Percentiles rank a stretch among this genome's conserved stretches.
Evolutionary conservation across 2,113 vertebrate species (phyloP).

Genomic region (Eptesicus fuscus): DNA sequence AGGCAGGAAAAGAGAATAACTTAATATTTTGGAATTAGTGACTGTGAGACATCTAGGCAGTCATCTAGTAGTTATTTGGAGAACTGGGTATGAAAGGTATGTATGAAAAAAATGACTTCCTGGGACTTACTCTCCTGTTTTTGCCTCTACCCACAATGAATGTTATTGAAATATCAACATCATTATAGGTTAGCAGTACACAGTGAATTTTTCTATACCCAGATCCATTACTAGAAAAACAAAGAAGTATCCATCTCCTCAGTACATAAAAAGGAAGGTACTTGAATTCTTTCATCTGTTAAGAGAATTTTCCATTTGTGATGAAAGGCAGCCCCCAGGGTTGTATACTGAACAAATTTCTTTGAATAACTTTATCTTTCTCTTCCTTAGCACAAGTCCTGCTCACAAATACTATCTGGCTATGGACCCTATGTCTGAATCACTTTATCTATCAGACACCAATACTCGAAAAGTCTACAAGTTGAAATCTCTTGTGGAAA

Average conservation of each 20-base stretch:
- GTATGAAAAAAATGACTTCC: background rate
- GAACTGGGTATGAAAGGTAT: background rate
- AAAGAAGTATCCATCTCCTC: background rate
- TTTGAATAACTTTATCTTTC: conserved; percentile 65
- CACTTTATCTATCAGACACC: conserved; percentile 96
- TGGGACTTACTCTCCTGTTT: background rate
- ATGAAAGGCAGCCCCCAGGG: conserved; percentile 7
- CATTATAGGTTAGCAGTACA: conserved; percentile 13
- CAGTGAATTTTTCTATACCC: background rate
- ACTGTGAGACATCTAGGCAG: background rate
- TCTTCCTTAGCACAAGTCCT: conserved; percentile 91
- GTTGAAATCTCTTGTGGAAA: conserved; percentile 92
- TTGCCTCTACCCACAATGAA: conserved; percentile 16
- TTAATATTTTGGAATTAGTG: background rate
- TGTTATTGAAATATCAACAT: conserved; percentile 18
- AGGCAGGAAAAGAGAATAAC: background rate
- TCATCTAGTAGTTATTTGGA: background rate
- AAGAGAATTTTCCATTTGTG: conserved; percentile 21
- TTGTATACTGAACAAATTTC: background rate
- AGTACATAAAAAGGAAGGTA: conserved; percentile 23
- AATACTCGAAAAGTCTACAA: conserved; percentile 95
- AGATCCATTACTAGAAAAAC: conserved; percentile 37
- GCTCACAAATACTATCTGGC: conserved; percentile 98
- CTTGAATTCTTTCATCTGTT: background rate
- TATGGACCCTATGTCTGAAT: conserved; percentile 94